Evolutionary conservation across 2,113 vertebrate species (phyloP), one percentile per base, ranked within the genome.

Genomic region (Mungos mungo): DNA sequence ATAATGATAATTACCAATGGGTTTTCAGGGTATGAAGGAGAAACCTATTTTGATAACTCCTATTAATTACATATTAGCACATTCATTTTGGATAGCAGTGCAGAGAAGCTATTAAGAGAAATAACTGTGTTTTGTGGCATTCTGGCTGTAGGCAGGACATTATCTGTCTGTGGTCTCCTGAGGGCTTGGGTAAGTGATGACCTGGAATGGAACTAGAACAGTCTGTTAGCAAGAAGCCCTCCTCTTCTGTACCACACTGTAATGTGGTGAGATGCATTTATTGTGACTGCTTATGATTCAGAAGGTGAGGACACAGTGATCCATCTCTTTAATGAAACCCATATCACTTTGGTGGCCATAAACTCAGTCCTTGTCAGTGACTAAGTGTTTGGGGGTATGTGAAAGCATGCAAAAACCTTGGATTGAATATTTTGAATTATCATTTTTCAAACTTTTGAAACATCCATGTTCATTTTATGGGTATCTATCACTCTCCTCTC

Each of bases 361-460:
- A 95, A 97, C 29, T n/a, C 29, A 76, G 52, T 94, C 33, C 8
- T 95, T 96, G 89, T 33, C 92, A 60, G 45, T 3, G 19, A 76
- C 77, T 97, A 76, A 92, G 71, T 81, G 54, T 92, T 88, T 90
- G 95, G 60, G 92, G 63, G 35, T 29, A 33, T 25, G 6, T 14
- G 89, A 94, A 65, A 95, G 63, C 69, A 38, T 31, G 83, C 14
- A 69, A 29, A 79, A 74, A 27, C 72, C 81, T 92, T 95, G 80
- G 76, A 90, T 90, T 31, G 96, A 92, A 90, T 38, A 77, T 97
- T 96, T 80, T 97, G 41, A 98, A 96, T 96, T 94, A 96, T 96
- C 74, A 77, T 0, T 0, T 52, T 86, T 94, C 63, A 76, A 47
- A 92, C 94, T 92, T 83, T 57, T 38, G 74, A 86, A 57, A 25